Evolutionary conservation across 2,888 invertebrate genomes (phyloP), one percentile per base, ranked within the genome.

Genomic region (Heliothis peltigera): DNA sequence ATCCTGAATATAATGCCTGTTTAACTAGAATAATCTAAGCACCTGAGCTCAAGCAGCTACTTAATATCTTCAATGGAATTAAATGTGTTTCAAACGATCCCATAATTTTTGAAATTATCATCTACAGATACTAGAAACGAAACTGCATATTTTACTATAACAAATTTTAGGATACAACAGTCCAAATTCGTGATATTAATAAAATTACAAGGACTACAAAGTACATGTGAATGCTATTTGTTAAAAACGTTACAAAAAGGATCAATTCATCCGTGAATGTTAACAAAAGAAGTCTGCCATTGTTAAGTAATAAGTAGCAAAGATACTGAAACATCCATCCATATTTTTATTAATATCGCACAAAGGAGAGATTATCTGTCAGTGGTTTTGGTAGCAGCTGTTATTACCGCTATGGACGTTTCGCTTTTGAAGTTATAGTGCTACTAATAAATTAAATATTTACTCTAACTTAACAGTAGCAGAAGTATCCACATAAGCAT

Each of bases 301-400:
- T 94, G 95, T 93, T 87, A 86, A 86, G 86, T 86, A 86, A 82
- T 88, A 89, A 89, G 87, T 88, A 90, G 85, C 88, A 87, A 84
- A 92, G 91, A 91, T 91, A 89, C 78, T 75, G 88, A 85, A 90
- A 90, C 91, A 92, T 92, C 85, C 87, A 90, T 81, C 86, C 91
- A 94, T 94, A 94, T 95, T 94, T 94, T 95, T 95, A 94, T 94
- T 94, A 95, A 95, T 95, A 94, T 89, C 86, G 81, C 89, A 94
- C 94, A 95, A 95, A 89, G 84, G 92, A 87, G 87, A 93, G 94
- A 94, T 95, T 94, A 95, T 91, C 92, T 91, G 87, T 86, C 87
- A 82, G 90, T 87, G 89, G 91, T 90, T 90, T 84, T 77, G 82
- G 82, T 80, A 84, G 91, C 94, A 94, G 94, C 92, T 93, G 93